A percentile compares a stretch with the other conserved stretches of the same genome.
These are phyloP conservation scores for Porphyrio hochstetteri DNA, from an alignment of 2,113 vertebrate species.

Conservation along the genomic window DNA sequence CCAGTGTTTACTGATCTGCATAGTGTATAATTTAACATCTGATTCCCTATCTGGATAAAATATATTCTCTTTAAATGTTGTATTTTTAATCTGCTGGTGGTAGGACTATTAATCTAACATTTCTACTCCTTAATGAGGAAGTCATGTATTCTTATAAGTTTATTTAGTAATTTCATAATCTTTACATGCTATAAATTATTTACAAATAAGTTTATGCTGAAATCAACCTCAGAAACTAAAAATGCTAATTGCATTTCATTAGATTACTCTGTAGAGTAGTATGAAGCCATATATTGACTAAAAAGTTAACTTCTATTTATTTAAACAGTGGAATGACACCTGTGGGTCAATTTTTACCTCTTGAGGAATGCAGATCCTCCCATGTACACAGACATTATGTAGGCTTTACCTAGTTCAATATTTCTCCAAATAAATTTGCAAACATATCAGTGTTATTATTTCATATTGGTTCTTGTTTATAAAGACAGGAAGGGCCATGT, in stretches of 20 bases:
- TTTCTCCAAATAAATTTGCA: background rate
- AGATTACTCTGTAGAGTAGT: background rate
- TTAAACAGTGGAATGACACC: background rate
- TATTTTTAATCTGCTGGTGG: background rate
- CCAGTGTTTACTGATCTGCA: background rate
- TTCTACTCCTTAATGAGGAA: background rate
- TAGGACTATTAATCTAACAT: background rate
- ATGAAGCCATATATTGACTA: background rate
- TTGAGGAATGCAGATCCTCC: background rate
- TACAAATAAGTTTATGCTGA: background rate
- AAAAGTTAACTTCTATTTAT: background rate
- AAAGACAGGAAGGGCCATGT: background rate
- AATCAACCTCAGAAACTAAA: background rate
- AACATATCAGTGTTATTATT: background rate
- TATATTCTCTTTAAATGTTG: background rate
- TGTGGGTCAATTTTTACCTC: background rate
- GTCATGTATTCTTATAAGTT: background rate
- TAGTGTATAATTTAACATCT: background rate
- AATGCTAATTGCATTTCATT: background rate
- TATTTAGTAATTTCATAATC: background rate
- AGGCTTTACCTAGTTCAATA: background rate
- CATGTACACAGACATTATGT: background rate
- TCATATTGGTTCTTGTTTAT: background rate
- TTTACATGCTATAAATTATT: background rate
- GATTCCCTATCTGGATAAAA: background rate